Conservation (phyloP, 2,888 invertebrate genomes). For the Aphodius granarius region DNA sequence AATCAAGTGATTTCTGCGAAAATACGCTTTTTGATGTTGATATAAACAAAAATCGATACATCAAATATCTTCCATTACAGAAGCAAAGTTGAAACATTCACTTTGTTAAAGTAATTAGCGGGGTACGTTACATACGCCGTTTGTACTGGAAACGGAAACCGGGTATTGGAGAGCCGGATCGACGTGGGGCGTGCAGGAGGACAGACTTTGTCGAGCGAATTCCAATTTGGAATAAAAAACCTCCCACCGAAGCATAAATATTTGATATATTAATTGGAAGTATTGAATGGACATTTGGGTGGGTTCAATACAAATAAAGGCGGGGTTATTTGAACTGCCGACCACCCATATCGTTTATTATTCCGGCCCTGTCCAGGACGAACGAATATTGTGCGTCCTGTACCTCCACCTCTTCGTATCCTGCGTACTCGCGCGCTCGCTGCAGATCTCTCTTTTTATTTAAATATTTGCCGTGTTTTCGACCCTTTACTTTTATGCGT, state of each 20-base stretch:
- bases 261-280: slow-evolving; percentile 47
- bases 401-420: neutral
- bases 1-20: too few relatives aligned
- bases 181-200: neutral
- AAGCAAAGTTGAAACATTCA: neutral
- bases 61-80: neutral
- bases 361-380: slow-evolving; percentile 23
- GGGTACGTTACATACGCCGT: neutral
- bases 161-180: neutral
- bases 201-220: neutral
- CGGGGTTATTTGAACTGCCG: slow-evolving; percentile 44
- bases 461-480: slow-evolving; percentile 12
- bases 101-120: neutral
- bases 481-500: neutral
- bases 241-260: slow-evolving; percentile 33
- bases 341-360: slow-evolving; percentile 44
- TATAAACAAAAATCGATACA: neutral
- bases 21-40: too few relatives aligned
- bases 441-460: slow-evolving; percentile 1
- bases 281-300: slow-evolving; percentile 44
- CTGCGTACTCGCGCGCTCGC: neutral
- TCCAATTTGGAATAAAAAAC: neutral
- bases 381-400: slow-evolving; percentile 8
- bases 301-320: slow-evolving; percentile 47
- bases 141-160: neutral